Evolutionary conservation across 2,888 invertebrate species (phyloP).

Genomic region (Ephialtes manifestator): DNA sequence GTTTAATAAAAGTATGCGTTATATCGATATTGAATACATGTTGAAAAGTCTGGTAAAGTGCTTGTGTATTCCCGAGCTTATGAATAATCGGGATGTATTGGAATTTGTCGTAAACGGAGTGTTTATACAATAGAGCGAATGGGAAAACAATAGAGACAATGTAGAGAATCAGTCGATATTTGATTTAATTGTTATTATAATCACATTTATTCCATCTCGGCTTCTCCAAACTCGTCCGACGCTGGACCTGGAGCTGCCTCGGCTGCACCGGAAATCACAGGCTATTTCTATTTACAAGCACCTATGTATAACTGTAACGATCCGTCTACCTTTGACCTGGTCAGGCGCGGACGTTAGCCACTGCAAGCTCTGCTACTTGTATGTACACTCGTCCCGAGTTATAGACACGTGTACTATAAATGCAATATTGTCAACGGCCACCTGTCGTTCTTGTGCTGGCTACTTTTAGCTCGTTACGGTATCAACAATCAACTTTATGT

Average conservation of each 20-base stretch:
- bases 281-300: conserved; percentile 54
- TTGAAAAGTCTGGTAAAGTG: no score
- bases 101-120: no score
- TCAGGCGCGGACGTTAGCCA: conserved; percentile 56
- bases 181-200: not conserved
- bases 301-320: conserved; percentile 67
- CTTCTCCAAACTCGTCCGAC: conserved; percentile 12
- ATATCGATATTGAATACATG: no score
- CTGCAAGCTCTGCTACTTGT: conserved; percentile 35
- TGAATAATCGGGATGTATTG: no score
- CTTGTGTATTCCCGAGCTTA: no score
- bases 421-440: conserved; percentile 13
- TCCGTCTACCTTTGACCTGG: conserved; percentile 69
- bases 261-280: conserved; percentile 48
- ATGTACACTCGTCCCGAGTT: conserved; percentile 5
- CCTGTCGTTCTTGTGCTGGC: not conserved
- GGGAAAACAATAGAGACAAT: no score
- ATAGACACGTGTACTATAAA: conserved; percentile 16
- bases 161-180: no score
- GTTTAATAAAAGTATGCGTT: no score
- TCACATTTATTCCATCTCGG: not conserved
- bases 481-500: not conserved
- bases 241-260: conserved; percentile 30
- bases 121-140: no score
- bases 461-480: conserved; percentile 5